phyloP scores from a whole-genome alignment of 2,888 invertebrate species.

The Nemotelus pantherinus region DNA sequence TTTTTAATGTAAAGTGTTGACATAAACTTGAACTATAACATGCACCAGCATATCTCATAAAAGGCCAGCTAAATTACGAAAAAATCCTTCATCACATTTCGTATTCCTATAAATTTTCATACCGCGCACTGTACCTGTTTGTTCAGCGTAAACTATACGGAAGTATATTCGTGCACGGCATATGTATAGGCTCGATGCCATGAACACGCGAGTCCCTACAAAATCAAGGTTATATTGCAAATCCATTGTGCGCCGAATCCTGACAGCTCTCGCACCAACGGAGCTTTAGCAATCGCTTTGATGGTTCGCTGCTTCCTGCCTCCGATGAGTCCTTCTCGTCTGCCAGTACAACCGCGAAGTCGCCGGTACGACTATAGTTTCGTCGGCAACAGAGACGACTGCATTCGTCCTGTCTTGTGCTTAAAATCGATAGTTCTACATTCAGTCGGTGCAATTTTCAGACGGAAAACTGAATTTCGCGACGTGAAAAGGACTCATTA shows the following conservation, averaged over 20 bases:
- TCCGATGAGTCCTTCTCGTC: constrained; percentile 22
- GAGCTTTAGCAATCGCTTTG: constrained; percentile 1
- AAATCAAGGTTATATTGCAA: constrained; percentile 38
- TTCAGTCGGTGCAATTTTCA: constrained; percentile 8
- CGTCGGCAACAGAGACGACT: constrained; percentile 39
- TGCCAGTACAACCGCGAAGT: constrained; percentile 31
- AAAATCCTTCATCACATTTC: no score
- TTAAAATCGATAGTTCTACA: constrained; percentile 35
- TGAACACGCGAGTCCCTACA: constrained; percentile 24
- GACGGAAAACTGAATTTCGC: neutral
- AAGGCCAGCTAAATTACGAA: no score
- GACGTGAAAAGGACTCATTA: constrained; percentile 21
- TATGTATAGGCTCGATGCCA: neutral
- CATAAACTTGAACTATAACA: no score
- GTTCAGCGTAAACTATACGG: neutral
- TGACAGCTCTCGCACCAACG: neutral
- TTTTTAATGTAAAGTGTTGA: no score
- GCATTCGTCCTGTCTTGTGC: constrained; percentile 40
- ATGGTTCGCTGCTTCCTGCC: constrained; percentile 27
- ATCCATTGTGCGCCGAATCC: constrained; percentile 16
- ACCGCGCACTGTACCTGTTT: neutral
- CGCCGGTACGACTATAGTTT: constrained; percentile 40
- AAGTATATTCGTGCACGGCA: neutral
- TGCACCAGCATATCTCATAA: no score
- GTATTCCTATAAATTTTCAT: neutral